Evolutionary conservation across 92 coral and sea anemone genomes (phyloP).

Genomic region (Palythoa caribaeorum): DNA sequence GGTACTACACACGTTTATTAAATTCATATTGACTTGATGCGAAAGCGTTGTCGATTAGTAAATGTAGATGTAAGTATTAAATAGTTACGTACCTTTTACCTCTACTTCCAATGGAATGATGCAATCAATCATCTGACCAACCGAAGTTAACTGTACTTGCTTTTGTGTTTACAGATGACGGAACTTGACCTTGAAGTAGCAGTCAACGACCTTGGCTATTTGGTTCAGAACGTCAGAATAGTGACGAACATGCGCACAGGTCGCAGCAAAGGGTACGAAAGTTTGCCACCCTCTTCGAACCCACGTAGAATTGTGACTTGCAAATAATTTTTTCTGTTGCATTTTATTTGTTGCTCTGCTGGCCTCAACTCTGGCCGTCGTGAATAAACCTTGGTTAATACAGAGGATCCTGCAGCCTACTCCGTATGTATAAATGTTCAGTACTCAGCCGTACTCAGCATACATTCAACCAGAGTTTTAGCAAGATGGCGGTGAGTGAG

Average conservation of each 20-base stretch:
- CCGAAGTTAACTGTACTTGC: background rate
- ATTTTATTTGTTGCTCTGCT: background rate
- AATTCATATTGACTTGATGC: no score
- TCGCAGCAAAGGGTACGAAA: conserved; percentile 29
- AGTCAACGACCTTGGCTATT: conserved; percentile 39
- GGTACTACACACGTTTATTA: no score
- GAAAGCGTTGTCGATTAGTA: no score
- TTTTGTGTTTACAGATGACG: conserved; percentile 25
- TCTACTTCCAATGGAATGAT: no score
- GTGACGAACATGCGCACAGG: conserved; percentile 53
- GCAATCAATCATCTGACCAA: background rate
- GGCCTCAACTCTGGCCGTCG: background rate
- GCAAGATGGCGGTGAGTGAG: no score
- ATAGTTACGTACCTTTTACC: no score
- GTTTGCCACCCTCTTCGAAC: background rate
- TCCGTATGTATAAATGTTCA: no score
- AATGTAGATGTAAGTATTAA: no score
- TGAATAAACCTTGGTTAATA: background rate
- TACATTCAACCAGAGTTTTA: no score
- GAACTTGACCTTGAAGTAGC: conserved; percentile 44
- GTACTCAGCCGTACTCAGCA: no score
- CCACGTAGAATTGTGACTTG: no score
- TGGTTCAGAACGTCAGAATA: conserved; percentile 19
- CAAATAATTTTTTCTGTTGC: background rate
- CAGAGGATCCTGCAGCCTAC: no score